Conservation (phyloP, 1,140 invertebrate genomes). For the Oscheius sp. region DNA sequence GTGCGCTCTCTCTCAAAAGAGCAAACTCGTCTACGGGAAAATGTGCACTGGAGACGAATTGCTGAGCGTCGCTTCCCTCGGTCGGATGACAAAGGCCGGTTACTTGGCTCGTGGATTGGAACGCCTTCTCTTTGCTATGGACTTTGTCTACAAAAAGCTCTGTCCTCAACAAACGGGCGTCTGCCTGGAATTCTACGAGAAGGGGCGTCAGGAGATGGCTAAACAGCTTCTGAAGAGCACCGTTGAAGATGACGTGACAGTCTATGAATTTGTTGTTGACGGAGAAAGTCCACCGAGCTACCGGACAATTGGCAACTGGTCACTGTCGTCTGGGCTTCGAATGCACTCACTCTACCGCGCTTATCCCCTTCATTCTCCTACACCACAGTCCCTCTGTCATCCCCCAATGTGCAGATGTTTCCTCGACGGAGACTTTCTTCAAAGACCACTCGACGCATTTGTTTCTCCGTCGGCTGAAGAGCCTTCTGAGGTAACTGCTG, state of each 20-base stretch:
- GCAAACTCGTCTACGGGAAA: slow-evolving; percentile 47
- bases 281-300: slow-evolving; percentile 41
- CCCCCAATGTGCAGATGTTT: slow-evolving; percentile 54
- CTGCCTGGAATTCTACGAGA: slow-evolving; percentile 50
- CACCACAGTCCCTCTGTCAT: slow-evolving; percentile 29
- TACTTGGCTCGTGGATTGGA: slow-evolving; percentile 51
- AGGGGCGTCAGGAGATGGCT: slow-evolving; percentile 46
- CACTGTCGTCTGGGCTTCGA: slow-evolving; percentile 29
- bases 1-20: slow-evolving; percentile 48
- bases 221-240: slow-evolving; percentile 42
- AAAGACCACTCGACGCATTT: slow-evolving; percentile 31
- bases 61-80: slow-evolving; percentile 44
- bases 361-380: not conserved
- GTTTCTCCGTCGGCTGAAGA: slow-evolving; percentile 18
- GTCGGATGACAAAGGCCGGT: slow-evolving; percentile 53
- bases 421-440: slow-evolving; percentile 43
- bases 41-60: slow-evolving; percentile 57
- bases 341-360: slow-evolving; percentile 32
- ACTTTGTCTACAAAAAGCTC: slow-evolving; percentile 38
- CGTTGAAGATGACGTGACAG: slow-evolving; percentile 52
- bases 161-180: slow-evolving; percentile 45
- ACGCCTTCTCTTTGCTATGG: slow-evolving; percentile 47
- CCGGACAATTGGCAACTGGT: slow-evolving; percentile 51
- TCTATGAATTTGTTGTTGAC: slow-evolving; percentile 42
- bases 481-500: slow-evolving; percentile 10